Conservation (phyloP, 2,888 invertebrate genomes). For the Malachius bipustulatus region DNA sequence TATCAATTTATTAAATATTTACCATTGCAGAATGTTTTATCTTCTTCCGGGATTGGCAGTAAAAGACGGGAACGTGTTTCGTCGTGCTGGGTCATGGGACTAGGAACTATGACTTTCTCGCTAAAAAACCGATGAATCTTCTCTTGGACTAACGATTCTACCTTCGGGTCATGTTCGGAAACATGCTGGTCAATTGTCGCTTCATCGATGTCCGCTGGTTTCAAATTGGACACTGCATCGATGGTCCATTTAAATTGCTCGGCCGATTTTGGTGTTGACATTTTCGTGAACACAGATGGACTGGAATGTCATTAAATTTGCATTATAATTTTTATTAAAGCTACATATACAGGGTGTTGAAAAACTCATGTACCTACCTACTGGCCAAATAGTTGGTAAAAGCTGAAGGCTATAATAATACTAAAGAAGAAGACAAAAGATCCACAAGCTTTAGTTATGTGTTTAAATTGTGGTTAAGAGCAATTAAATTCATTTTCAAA, state of each 20-base stretch:
- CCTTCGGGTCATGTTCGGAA: constrained; percentile 48
- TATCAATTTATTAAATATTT: too few relatives aligned
- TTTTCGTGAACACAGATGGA: constrained; percentile 34
- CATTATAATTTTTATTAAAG: constrained; percentile 4
- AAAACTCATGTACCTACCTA: too few relatives aligned
- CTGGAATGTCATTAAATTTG: constrained; percentile 23
- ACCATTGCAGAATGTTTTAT: constrained; percentile 18
- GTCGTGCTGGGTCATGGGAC: constrained; percentile 29
- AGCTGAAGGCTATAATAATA: too few relatives aligned
- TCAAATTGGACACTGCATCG: constrained; percentile 54
- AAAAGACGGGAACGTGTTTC: constrained; percentile 7
- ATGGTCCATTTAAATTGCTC: constrained; percentile 57
- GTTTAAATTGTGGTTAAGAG: too few relatives aligned
- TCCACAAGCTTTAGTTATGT: too few relatives aligned
- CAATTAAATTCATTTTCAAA: too few relatives aligned
- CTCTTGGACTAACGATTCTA: constrained; percentile 53
- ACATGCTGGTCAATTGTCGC: constrained; percentile 49
- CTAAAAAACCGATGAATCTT: constrained; percentile 47
- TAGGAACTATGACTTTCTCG: constrained; percentile 34
- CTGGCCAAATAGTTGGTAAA: too few relatives aligned
- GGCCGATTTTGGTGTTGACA: constrained; percentile 33
- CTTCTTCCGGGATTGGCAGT: constrained; percentile 1
- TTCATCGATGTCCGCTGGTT: constrained; percentile 57
- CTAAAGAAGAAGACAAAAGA: too few relatives aligned
- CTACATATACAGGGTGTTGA: too few relatives aligned